phyloP scores from a whole-genome alignment of 2,888 invertebrate genomes.

The Syritta pipiens region DNA sequence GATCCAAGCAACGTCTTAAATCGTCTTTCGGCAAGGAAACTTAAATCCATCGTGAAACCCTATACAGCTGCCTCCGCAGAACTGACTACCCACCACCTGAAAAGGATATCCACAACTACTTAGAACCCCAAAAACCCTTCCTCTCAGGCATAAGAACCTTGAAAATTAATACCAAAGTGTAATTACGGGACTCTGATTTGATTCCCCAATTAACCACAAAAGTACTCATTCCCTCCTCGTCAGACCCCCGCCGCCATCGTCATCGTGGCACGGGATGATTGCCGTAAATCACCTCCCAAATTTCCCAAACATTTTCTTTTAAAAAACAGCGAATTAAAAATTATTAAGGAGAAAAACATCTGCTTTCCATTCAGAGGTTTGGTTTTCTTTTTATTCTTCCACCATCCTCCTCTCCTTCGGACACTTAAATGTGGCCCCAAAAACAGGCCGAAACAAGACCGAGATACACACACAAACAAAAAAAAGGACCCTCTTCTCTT shows the following conservation, averaged over 20 bases:
- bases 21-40: too few relatives aligned
- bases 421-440: conserved; percentile 11
- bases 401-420: background rate
- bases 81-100: too few relatives aligned
- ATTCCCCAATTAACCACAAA: conserved; percentile 28
- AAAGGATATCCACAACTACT: background rate
- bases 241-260: conserved; percentile 1
- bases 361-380: conserved; percentile 10
- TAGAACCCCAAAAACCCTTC: background rate
- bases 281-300: conserved; percentile 7
- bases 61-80: too few relatives aligned
- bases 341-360: conserved; percentile 5
- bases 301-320: background rate
- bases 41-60: too few relatives aligned
- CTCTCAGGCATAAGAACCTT: background rate
- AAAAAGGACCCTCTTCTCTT: background rate
- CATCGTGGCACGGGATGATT: background rate
- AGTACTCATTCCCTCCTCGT: background rate
- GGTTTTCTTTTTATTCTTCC: too few relatives aligned
- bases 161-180: conserved; percentile 3
- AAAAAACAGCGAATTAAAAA: conserved; percentile 1
- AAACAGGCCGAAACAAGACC: conserved; percentile 3
- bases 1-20: too few relatives aligned
- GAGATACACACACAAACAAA: too few relatives aligned
- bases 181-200: conserved; percentile 7